phyloP scores from a whole-genome alignment of 2,113 vertebrate genomes.

The Prolemur simus region DNA sequence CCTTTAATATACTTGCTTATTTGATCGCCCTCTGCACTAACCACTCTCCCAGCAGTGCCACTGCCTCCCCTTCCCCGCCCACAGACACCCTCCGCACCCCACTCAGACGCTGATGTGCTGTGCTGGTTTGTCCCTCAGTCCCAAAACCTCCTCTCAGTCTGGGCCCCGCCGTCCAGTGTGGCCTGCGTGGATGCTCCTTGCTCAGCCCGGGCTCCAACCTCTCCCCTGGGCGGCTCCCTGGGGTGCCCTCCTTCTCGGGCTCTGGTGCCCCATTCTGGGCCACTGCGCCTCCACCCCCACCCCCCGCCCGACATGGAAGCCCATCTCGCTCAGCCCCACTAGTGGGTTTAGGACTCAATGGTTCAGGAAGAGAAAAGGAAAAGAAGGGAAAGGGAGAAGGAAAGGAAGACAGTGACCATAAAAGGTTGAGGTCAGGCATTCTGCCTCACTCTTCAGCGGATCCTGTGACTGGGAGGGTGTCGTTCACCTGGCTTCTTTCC shows the following conservation, averaged over 20 bases:
- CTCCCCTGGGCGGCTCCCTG: accelerated
- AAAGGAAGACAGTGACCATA: neutral
- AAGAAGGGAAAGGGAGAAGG: neutral
- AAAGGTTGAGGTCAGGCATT: neutral
- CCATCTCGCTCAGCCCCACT: neutral
- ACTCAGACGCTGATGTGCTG: too few relatives aligned
- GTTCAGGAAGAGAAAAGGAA: neutral
- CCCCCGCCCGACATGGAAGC: neutral
- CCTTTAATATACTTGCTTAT: neutral
- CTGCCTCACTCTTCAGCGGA: neutral
- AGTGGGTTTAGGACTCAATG: neutral
- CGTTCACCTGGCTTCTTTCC: neutral
- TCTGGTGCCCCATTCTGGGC: neutral
- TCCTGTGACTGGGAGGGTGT: too few relatives aligned
- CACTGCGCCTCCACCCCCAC: too few relatives aligned
- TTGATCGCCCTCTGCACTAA: neutral
- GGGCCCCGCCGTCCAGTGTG: accelerated
- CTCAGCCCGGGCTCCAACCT: neutral
- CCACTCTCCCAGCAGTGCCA: neutral
- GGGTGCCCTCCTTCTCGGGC: neutral
- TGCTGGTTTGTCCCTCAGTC: neutral
- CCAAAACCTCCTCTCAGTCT: neutral
- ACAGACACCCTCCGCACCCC: neutral
- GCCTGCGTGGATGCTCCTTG: neutral
- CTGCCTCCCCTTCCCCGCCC: accelerated